Percentiles rank a stretch among this genome's conserved stretches.
These are phyloP conservation scores for Eupithecia exiguata DNA, from an alignment of 2,888 invertebrate species.

Conservation along the genomic window DNA sequence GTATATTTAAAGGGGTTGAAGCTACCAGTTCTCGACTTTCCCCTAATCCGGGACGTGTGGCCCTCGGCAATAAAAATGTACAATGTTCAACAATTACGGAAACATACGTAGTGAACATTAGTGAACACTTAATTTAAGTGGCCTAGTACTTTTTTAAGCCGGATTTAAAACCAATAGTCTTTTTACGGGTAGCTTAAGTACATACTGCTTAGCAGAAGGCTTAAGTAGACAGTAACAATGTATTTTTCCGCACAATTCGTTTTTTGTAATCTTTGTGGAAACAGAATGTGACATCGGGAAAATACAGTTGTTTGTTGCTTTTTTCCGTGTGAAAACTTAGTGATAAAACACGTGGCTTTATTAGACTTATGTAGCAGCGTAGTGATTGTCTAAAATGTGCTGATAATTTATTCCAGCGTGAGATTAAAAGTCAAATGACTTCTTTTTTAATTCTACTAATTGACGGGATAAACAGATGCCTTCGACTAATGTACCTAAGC, in stretches of 20 bases:
- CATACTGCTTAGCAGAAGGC: neutral
- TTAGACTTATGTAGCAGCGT: too few relatives aligned
- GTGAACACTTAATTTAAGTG: constrained; percentile 41
- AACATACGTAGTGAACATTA: constrained; percentile 37
- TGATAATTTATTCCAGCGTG: neutral
- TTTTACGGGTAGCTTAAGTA: neutral
- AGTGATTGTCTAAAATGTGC: neutral
- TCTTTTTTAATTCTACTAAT: neutral
- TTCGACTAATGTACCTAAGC: too few relatives aligned
- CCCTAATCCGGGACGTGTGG: constrained; percentile 44
- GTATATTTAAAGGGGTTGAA: constrained; percentile 46
- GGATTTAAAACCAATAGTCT: constrained; percentile 17
- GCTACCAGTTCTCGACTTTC: constrained; percentile 46
- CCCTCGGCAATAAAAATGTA: constrained; percentile 48
- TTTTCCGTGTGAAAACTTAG: neutral
- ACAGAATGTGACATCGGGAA: neutral
- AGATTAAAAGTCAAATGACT: neutral
- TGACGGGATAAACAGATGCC: too few relatives aligned
- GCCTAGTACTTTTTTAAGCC: constrained; percentile 34
- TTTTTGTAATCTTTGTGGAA: neutral
- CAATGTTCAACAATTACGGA: constrained; percentile 42
- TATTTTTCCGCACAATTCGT: constrained; percentile 8
- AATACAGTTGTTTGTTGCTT: neutral
- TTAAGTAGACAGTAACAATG: neutral
- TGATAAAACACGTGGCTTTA: neutral